Conservation (phyloP, 2,888 invertebrate genomes). For the Chymomyza fuscimana region DNA sequence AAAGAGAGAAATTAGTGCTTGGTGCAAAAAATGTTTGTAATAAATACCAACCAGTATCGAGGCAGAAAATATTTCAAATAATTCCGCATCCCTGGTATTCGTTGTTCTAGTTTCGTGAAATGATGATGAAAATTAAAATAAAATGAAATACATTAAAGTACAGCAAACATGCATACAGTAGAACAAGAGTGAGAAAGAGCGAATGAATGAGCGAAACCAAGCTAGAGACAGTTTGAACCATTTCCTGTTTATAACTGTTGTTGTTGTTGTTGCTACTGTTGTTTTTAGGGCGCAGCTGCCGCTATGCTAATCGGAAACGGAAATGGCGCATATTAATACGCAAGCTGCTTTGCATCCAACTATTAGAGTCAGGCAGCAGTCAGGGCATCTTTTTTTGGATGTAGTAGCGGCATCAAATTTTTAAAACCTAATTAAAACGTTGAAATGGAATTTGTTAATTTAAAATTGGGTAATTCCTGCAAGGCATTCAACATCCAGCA, state of each 20-base stretch:
- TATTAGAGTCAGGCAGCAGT: background rate
- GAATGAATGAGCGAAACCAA: constrained; percentile 26
- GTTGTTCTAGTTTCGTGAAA: constrained; percentile 69
- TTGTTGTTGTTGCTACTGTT: constrained; percentile 26
- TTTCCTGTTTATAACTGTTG: constrained; percentile 55
- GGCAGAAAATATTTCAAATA: background rate
- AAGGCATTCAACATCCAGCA: constrained; percentile 31
- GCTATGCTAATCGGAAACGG: constrained; percentile 76
- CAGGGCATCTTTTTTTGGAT: background rate
- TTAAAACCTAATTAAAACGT: constrained; percentile 75
- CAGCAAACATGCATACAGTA: constrained; percentile 28
- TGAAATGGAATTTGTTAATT: constrained; percentile 76
- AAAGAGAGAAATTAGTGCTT: too few species aligned
- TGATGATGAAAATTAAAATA: constrained; percentile 75
- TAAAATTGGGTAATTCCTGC: constrained; percentile 70
- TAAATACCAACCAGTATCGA: too few species aligned
- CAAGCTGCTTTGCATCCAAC: constrained; percentile 57
- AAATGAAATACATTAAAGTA: constrained; percentile 71
- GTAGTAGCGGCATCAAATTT: constrained; percentile 63
- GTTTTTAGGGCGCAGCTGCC: constrained; percentile 60
- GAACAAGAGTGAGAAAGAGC: background rate
- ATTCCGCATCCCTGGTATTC: constrained; percentile 14
- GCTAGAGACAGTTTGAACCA: constrained; percentile 66
- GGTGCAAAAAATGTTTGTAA: background rate
- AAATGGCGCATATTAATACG: constrained; percentile 75